Base-by-base conservation (phyloP, 2,797 vertebrate species). In the Eulemur coronatus region DNA sequence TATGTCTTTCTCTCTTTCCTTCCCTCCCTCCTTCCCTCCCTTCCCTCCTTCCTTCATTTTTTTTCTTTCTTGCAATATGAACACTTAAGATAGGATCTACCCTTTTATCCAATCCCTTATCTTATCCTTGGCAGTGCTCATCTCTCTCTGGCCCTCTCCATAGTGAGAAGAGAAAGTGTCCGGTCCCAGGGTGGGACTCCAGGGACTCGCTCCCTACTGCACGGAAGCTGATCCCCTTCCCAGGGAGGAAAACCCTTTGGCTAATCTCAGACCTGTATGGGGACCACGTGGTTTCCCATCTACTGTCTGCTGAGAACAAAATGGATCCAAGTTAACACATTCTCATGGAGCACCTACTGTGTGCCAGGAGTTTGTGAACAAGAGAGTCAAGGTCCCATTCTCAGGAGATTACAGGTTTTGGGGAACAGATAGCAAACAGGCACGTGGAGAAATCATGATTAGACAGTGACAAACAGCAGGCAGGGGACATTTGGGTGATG, bases 171-270 rank as follows among this genome's bases (percentile, higher is more conserved):
- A 22, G 28, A 22, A 22, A 41, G 61, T 1, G 4, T 22, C 6
- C 22, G 55, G 41, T 13, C 43, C 41, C 63, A 20, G 43, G 7
- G 12, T 28, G 41, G 26, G 52, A 5, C 20, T 43, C 18, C 46
- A 9, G 8, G 76, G 28, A 41, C 9, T 41, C 2, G 1, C 12
- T 48, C 38, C 11, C 14, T 0, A 3, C 6, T 1, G 5, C 17
- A 26, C 0, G 9, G 24, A 55, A 33, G 61, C 24, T 2, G 48
- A 43, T 12, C 6, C 6, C 4, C 14, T 41, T 43, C 52, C 86
- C 61, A 11, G 20, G 82, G 26, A 38, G 14, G 5, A 17, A 15
- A n/a, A 4, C 33, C 1, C 33, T n/a, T 9, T 7, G 50, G 63
- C 26, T 26, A 4, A 28, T 38, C 50, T n/a, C 30, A 46, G 84